A percentile compares a stretch with the other conserved stretches of the same genome.
phyloP scores from a whole-genome alignment of 1,140 invertebrate genomes.

The Plutomurus gul region DNA sequence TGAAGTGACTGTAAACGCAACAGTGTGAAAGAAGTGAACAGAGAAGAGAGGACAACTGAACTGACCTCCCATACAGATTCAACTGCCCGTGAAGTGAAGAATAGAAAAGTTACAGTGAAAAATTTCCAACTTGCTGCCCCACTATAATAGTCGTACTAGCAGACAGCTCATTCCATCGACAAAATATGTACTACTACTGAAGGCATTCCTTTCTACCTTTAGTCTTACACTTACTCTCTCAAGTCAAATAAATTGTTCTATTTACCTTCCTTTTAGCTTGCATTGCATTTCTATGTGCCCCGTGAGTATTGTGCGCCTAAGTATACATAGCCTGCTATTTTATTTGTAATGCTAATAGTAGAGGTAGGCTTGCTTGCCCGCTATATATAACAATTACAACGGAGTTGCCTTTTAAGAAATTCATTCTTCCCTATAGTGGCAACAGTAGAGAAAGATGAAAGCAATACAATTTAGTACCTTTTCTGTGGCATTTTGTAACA shows the following conservation, averaged over 20 bases:
- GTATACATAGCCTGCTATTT: not conserved
- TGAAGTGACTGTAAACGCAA: not conserved
- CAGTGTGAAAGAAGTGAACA: not conserved
- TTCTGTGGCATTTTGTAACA: constrained; percentile 18
- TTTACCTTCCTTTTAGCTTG: not conserved
- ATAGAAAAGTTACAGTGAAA: constrained; percentile 26
- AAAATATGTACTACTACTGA: not conserved
- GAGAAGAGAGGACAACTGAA: not conserved
- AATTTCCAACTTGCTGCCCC: not conserved
- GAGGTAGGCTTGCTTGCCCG: too few species aligned
- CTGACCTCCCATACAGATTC: constrained; percentile 43
- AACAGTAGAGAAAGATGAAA: not conserved
- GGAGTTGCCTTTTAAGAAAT: not conserved
- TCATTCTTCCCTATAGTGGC: not conserved
- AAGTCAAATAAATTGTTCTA: not conserved
- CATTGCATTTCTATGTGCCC: not conserved
- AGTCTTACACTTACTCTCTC: not conserved
- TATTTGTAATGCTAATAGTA: not conserved
- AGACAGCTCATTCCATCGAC: not conserved
- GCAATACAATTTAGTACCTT: constrained; percentile 8
- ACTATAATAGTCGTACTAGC: not conserved
- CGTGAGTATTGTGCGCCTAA: too few species aligned
- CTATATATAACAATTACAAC: not conserved
- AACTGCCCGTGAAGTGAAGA: constrained; percentile 43
- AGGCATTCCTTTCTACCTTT: not conserved